These are phyloP conservation scores for Danio albolineatus DNA, from an alignment of 2,797 vertebrate genomes.

Conservation along the genomic window DNA sequence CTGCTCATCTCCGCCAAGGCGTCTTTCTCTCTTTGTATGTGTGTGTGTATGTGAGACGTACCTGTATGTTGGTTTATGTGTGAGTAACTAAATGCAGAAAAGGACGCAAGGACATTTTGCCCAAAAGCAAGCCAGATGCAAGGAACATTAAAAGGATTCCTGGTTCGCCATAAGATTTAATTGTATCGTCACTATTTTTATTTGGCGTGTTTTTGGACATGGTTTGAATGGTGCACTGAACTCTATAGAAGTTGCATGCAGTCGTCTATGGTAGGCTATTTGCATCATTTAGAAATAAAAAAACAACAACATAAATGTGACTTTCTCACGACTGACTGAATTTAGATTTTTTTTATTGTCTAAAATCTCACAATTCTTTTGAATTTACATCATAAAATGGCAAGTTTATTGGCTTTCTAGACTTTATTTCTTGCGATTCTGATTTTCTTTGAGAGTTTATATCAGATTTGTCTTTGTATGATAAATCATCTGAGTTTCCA, in stretches of 20 bases:
- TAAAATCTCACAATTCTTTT: too few relatives aligned
- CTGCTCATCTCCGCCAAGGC: slow-evolving; percentile 9
- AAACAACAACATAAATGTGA: too few relatives aligned
- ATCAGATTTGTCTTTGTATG: too few relatives aligned
- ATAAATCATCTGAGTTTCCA: too few relatives aligned
- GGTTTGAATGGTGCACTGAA: slow-evolving; percentile 36
- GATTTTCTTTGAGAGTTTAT: too few relatives aligned
- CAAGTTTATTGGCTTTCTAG: too few relatives aligned
- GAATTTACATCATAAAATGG: too few relatives aligned
- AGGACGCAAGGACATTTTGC: not conserved
- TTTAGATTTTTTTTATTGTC: too few relatives aligned
- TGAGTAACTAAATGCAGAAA: not conserved
- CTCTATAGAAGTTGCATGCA: not conserved
- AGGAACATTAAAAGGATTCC: slow-evolving; percentile 1
- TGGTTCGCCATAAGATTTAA: slow-evolving; percentile 43
- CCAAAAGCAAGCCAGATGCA: not conserved
- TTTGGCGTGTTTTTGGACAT: not conserved
- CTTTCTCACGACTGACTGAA: too few relatives aligned
- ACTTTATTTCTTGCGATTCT: too few relatives aligned
- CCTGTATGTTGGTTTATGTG: slow-evolving; percentile 13
- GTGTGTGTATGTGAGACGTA: slow-evolving; percentile 18
- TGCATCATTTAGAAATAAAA: too few relatives aligned
- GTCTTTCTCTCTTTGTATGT: slow-evolving; percentile 18
- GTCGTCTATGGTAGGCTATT: too few relatives aligned
- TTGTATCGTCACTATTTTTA: not conserved